These are phyloP conservation scores for Odobenus rosmarus DNA, from an alignment of 2,113 vertebrate species.

Conservation along the genomic window DNA sequence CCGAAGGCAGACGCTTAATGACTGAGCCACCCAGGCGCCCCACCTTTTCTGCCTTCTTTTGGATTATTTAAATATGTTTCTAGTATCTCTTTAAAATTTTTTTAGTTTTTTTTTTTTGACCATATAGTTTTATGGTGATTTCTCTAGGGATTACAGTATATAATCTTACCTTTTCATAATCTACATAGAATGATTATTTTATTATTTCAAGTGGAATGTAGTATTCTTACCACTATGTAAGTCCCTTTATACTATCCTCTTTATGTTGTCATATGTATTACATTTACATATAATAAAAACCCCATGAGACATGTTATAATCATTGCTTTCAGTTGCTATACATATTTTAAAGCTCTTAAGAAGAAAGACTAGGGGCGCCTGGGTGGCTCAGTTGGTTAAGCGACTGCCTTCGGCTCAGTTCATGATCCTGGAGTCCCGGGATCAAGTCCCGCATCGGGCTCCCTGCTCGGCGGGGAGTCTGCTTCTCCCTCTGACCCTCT, in stretches of 20 bases:
- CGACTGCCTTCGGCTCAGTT: too few relatives aligned
- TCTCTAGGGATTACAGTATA: neutral
- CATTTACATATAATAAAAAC: neutral
- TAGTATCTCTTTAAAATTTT: neutral
- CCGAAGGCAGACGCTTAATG: too few relatives aligned
- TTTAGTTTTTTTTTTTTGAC: neutral
- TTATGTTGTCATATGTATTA: neutral
- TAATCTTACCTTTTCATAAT: neutral
- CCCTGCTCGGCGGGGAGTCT: too few relatives aligned
- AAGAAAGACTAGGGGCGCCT: neutral
- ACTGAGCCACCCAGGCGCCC: too few relatives aligned
- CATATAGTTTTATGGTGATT: neutral
- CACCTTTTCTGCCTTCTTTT: neutral
- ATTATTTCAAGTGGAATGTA: neutral
- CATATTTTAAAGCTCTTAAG: neutral
- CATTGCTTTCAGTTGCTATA: neutral
- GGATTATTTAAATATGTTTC: neutral
- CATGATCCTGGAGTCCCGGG: too few relatives aligned
- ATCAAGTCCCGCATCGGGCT: too few relatives aligned
- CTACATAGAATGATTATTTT: neutral
- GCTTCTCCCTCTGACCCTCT: too few relatives aligned
- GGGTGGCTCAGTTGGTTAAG: too few relatives aligned
- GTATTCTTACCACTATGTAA: neutral
- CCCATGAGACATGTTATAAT: neutral
- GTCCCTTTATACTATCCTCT: neutral